Percentiles rank a stretch among this genome's conserved stretches.
Conservation (phyloP, 2,113 vertebrate species). For the Callithrix jacchus region DNA sequence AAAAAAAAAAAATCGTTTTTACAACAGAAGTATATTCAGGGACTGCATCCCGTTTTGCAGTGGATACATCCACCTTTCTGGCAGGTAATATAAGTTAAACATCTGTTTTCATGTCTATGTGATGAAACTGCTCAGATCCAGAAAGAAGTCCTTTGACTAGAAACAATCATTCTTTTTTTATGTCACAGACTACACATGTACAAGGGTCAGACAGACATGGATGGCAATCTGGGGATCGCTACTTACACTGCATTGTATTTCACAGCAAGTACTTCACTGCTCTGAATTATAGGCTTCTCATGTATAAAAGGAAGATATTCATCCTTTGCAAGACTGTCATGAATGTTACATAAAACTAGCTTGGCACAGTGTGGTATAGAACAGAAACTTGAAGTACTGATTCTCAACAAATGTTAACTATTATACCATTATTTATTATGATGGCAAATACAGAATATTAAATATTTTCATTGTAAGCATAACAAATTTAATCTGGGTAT, state of each 20-base stretch:
- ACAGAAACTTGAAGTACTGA: not conserved
- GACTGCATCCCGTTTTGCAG: not conserved
- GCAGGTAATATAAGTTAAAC: not conserved
- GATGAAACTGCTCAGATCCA: not conserved
- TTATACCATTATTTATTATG: conserved; percentile 52
- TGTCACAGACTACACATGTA: not conserved
- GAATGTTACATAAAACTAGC: not conserved
- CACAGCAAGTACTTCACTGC: not conserved
- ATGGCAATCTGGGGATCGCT: not conserved
- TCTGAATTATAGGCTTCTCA: not conserved
- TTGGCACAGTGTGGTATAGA: not conserved
- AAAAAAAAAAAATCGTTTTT: not conserved
- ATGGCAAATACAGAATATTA: conserved; percentile 43
- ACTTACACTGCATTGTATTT: not conserved
- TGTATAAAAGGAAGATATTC: not conserved
- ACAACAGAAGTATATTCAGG: not conserved
- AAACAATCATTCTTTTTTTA: not conserved
- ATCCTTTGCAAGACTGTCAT: not conserved
- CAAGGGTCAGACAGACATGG: not conserved
- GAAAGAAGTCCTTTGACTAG: not conserved
- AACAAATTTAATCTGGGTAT: conserved; percentile 44
- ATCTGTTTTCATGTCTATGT: not conserved
- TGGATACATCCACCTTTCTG: not conserved
- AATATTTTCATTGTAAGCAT: conserved; percentile 58
- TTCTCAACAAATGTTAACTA: conserved; percentile 45